Base-by-base conservation (phyloP, 2,113 vertebrate species). In the Gymnogyps californianus region DNA sequence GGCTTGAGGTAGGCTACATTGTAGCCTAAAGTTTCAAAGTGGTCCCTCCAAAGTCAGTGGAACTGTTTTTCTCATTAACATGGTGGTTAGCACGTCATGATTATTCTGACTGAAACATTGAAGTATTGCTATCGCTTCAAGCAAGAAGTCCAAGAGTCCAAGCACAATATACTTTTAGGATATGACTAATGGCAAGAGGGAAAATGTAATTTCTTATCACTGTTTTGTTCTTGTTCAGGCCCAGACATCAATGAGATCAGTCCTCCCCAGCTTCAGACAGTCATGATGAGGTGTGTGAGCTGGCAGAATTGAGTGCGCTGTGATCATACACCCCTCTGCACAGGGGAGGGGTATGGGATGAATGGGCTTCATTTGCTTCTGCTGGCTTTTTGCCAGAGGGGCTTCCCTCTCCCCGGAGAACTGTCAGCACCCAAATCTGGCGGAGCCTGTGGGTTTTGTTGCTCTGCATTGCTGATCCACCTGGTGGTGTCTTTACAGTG, bases 241-340 rank as follows among this genome's bases (percentile, higher is more conserved):
- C 38, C 31, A 29, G 42, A 3, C 9, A 11, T 5, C 3, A 9
- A 7, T 14, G n/a, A 86, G 32, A 38, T 38, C 65, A 65, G 51
- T 9, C 11, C 19, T 62, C 7, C 13, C 10, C 22, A 65, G 31
- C 16, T 57, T 65, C 65, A 57, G 24, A 2, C 7, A 32, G 18
- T 13, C 0, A 1, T 16, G 31, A 9, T 8, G 44, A 20, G 28
- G 14, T 28, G 12, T 64, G 31, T 28, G 52, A 69, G 16, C 40
- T 6, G 4, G 36, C 66, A 67, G 19, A 59, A 29, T 13, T 0
- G 0, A 18, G 18, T 3, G 36, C 1, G 0, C 57, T 66, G 28
- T 14, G 40, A 11, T 40, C 15, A 2, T 44, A 10, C 5, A 10
- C 1, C 9, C 10, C 17, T 34, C 19, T 42, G 2, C 26, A 18